Conservation (phyloP, 2,797 vertebrate genomes). For the Enteromius radiatus region DNA sequence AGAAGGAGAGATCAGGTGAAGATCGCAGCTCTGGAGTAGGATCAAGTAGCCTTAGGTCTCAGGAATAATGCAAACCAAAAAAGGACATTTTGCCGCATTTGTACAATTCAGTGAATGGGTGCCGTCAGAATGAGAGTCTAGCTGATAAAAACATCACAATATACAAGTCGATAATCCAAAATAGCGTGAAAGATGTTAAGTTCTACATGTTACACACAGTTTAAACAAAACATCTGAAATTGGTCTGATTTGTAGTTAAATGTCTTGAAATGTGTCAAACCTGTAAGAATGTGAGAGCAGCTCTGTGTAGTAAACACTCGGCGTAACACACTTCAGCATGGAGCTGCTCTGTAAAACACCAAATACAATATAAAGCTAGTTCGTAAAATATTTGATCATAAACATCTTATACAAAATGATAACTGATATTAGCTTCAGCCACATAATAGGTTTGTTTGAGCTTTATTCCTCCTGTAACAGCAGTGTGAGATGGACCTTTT, state of each 20-base stretch:
- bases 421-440: background rate
- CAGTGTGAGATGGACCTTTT: background rate
- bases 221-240: background rate
- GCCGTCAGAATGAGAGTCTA: background rate
- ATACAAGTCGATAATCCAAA: too few relatives aligned
- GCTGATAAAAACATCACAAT: background rate
- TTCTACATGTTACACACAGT: background rate
- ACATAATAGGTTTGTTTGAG: background rate
- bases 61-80: background rate
- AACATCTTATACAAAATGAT: background rate
- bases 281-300: conserved; percentile 87
- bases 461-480: background rate
- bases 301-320: conserved; percentile 86
- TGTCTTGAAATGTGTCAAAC: conserved; percentile 63
- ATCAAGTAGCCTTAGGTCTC: background rate
- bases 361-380: conserved; percentile 36
- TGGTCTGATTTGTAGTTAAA: background rate
- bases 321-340: conserved; percentile 87
- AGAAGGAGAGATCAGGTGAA: conserved; percentile 4
- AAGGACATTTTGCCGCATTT: background rate
- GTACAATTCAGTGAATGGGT: background rate
- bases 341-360: conserved; percentile 77
- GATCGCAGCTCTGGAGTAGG: background rate
- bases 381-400: background rate
- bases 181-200: background rate